Evolutionary conservation across 2,888 invertebrate species (phyloP), one percentile per base, ranked within the genome.

Genomic region (Athalia circularis): DNA sequence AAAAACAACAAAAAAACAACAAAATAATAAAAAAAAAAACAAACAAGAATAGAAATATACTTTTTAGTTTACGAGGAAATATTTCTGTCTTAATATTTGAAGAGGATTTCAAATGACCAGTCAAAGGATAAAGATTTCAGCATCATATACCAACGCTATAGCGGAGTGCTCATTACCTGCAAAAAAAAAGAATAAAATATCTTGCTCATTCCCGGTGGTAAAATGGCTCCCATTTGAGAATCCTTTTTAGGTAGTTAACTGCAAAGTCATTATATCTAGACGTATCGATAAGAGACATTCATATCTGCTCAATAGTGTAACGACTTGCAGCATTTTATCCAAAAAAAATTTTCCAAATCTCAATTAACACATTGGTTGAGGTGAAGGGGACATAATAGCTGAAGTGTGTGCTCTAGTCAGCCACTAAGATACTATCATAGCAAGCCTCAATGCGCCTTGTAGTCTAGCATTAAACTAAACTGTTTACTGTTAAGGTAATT

Each of bases 351-450:
- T 59, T 57, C 45, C 8, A 70, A 57, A 13, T 29, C 59, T 45
- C 43, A 59, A 72, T 59, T 9, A 11, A 72, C 11, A 54, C n/a
- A 9, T 67, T 43, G 59, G 50, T 48, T 50, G 61, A 7, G 68
- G 59, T 62, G 65, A 59, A 9, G 70, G 70, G 62, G 52, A 78
- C 64, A 54, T 65, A 65, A 74, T 78, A 78, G 78, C 45, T 75
- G 84, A 87, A 83, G 85, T 86, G 86, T 87, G 86, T 87, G 87
- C 86, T 87, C 88, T 89, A 89, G 88, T 89, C 88, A 88, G 86
- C 85, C 84, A 88, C 85, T 82, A 83, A 85, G 80, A 85, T 83
- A 85, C 80, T 86, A 77, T 80, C 79, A 77, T 81, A 83, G 79
- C 83, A 85, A 86, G 85, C 87, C 88, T 88, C 83, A 86, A 88